Base-by-base conservation (phyloP, 2,888 invertebrate species). In the Tetheella fluctuosa region DNA sequence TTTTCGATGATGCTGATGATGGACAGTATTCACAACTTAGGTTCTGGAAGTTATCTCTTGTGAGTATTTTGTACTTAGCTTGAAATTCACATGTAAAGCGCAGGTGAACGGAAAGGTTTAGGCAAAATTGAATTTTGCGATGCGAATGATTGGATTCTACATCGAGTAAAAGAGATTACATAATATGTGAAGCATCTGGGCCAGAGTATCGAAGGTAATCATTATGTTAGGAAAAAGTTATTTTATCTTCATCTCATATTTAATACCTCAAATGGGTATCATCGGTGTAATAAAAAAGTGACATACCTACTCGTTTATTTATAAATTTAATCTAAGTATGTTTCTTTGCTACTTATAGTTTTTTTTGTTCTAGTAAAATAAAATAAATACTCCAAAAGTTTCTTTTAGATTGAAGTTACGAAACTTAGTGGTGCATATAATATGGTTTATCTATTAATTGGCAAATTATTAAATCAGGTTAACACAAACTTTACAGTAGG, bases 121-220 rank as follows among this genome's bases (percentile, higher is more conserved):
- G 25, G 55, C 25, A 68, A 67, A 70, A 67, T 65, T 59, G 62
- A 68, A 68, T 62, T 63, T 23, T 54, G 58, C 59, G 57, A 62
- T 54, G 60, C 54, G 58, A 58, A 61, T 62, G 67, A 70, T 68
- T 65, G 61, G 58, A 67, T 65, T 64, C 58, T 42, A 58, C 52
- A 62, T 59, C 54, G 61, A 52, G 59, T 53, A 57, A 60, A 30
- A 30, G 57, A 60, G n/a, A 7, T n/a, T 48, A 48, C 53, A 23
- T 52, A 59, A 20, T 20, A 48, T 48, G 17, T 20, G 48, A 48
- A 48, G 48, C 20, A 48, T 48, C 48, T 20, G 48, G 17, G 17
- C 42, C 6, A 1, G 17, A 5, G 48, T 48, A 48, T 20, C n/a
- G 48, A 48, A 48, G 48, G 48, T 48, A 48, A 48, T 48, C 17